These are phyloP conservation scores for Regulus satrapa DNA, from an alignment of 2,113 vertebrate species.

Conservation along the genomic window DNA sequence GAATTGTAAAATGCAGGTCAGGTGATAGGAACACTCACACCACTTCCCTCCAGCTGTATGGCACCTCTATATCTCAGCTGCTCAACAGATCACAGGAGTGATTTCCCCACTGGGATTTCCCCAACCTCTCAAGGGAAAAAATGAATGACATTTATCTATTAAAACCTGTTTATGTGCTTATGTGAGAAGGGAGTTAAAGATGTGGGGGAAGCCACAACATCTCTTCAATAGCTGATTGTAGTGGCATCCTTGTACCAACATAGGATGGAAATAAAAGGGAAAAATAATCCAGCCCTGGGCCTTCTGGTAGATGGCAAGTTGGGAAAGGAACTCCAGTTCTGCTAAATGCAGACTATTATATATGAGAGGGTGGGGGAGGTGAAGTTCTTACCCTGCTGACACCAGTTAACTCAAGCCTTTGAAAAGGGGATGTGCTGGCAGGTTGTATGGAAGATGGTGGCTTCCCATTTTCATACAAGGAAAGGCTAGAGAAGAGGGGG, in stretches of 20 bases:
- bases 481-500: background rate
- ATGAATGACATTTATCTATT: background rate
- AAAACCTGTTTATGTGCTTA: background rate
- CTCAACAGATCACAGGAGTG: background rate
- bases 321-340: background rate
- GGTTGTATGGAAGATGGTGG: background rate
- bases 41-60: background rate
- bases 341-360: background rate
- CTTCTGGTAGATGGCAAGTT: background rate
- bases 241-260: background rate
- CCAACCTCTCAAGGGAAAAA: background rate
- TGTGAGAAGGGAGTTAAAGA: background rate
- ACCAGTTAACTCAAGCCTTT: background rate
- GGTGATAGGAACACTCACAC: background rate
- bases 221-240: background rate
- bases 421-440: background rate
- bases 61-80: background rate
- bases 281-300: background rate
- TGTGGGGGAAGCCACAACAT: rapidly evolving
- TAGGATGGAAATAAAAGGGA: background rate
- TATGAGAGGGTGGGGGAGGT: background rate
- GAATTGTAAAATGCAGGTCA: background rate
- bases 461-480: background rate
- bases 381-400: background rate
- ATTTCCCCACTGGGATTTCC: background rate